phyloP scores from a whole-genome alignment of 2,888 invertebrate genomes.

The Pheosia gnoma region DNA sequence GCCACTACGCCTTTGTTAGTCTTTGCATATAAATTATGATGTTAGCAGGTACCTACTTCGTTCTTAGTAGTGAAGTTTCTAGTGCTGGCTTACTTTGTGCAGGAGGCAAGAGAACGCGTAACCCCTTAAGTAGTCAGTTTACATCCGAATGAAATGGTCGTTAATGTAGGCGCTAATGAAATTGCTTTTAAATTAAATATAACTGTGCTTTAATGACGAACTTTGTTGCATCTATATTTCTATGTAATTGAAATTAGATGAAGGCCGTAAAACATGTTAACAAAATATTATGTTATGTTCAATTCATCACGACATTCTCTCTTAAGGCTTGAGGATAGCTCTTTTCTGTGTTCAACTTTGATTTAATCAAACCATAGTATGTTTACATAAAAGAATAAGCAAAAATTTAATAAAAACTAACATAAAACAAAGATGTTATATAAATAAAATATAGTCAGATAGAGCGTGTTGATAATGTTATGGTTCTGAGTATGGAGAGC shows the following conservation, averaged over 20 bases:
- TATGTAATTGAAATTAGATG: not conserved
- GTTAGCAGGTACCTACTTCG: conserved; percentile 28
- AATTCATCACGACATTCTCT: no score
- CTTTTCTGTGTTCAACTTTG: no score
- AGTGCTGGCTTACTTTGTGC: conserved; percentile 29
- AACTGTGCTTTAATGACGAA: not conserved
- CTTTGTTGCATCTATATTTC: not conserved
- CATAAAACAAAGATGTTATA: no score
- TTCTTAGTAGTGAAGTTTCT: conserved; percentile 18
- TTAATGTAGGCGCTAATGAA: conserved; percentile 1
- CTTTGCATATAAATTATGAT: conserved; percentile 14
- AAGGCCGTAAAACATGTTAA: not conserved
- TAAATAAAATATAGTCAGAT: no score
- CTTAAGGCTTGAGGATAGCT: no score
- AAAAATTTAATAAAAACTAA: no score
- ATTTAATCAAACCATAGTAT: no score
- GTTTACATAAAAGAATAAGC: no score
- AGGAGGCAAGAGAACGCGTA: conserved; percentile 19
- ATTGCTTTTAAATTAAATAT: conserved; percentile 1
- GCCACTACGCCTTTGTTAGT: conserved; percentile 16
- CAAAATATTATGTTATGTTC: not conserved
- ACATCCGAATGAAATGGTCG: conserved; percentile 10
- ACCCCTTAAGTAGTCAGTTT: conserved; percentile 7
- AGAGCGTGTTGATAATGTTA: no score
- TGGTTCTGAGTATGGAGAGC: no score